These are phyloP conservation scores for Riparia riparia DNA, from an alignment of 2,113 vertebrate species.

Conservation along the genomic window DNA sequence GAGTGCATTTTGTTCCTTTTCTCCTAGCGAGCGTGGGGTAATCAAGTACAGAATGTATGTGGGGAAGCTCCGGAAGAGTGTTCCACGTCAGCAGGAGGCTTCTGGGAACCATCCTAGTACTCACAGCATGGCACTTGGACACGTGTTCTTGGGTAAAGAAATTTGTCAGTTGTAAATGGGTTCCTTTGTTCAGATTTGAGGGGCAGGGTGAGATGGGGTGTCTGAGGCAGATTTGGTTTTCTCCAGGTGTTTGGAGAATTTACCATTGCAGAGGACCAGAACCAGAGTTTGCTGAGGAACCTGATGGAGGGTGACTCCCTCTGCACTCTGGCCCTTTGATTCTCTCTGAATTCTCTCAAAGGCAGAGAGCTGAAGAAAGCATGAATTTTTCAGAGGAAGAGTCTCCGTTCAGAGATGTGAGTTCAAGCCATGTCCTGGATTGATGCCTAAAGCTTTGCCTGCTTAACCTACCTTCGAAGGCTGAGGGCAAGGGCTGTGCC, in stretches of 20 bases:
- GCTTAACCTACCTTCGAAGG: neutral
- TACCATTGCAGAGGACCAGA: neutral
- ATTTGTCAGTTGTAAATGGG: neutral
- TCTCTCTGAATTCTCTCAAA: neutral
- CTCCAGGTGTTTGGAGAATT: neutral
- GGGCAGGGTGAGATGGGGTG: neutral
- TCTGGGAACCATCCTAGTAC: neutral
- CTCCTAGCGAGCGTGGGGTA: neutral
- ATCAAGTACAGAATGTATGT: neutral
- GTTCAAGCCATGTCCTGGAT: neutral
- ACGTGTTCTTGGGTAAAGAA: neutral
- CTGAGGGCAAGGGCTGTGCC: neutral
- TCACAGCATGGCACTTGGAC: neutral
- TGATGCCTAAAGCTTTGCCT: neutral
- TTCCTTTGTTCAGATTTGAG: neutral
- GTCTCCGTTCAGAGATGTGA: neutral
- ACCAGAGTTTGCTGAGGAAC: neutral
- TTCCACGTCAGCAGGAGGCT: neutral
- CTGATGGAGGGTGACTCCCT: neutral
- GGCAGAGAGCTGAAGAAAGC: neutral
- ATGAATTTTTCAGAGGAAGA: neutral
- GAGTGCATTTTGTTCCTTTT: neutral
- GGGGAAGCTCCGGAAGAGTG: neutral
- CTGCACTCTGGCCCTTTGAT: neutral
- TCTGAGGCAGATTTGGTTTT: neutral